phyloP scores from a whole-genome alignment of 2,797 vertebrate genomes.

The Scomberomorus guttatus region DNA sequence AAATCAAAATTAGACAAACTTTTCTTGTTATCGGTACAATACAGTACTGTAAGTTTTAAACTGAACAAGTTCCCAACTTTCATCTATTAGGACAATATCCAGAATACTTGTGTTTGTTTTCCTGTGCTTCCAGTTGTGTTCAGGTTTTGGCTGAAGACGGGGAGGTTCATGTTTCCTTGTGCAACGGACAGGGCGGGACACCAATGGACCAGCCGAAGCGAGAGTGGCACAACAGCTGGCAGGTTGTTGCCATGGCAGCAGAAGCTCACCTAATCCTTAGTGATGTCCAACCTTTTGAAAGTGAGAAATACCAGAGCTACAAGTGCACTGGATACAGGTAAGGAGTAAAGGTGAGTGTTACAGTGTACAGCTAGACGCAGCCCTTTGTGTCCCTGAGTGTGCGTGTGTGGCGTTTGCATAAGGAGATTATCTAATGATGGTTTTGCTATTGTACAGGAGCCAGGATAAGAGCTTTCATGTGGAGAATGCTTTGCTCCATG shows the following conservation, averaged over 20 bases:
- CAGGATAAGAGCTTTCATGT: constrained; percentile 94
- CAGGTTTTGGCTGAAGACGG: constrained; percentile 89
- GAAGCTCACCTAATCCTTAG: constrained; percentile 90
- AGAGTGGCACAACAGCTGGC: constrained; percentile 99
- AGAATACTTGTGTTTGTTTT: background rate
- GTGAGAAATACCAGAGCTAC: constrained; percentile 86
- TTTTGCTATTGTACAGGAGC: constrained; percentile 86
- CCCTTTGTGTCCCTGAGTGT: background rate
- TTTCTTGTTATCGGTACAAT: too few relatives aligned
- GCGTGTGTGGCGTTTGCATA: constrained; percentile 9
- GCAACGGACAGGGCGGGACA: constrained; percentile 97
- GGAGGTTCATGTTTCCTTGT: constrained; percentile 92
- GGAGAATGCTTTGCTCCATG: constrained; percentile 90
- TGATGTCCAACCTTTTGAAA: constrained; percentile 86
- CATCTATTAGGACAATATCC: background rate
- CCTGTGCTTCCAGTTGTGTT: constrained; percentile 84
- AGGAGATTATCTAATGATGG: constrained; percentile 14
- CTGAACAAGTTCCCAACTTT: background rate
- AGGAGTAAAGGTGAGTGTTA: constrained; percentile 74
- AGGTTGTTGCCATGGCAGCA: constrained; percentile 93
- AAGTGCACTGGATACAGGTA: constrained; percentile 97
- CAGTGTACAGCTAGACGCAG: constrained; percentile 20
- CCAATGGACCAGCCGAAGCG: constrained; percentile 90
- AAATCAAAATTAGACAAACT: too few relatives aligned
- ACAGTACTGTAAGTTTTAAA: background rate